phyloP scores from a whole-genome alignment of 2,888 invertebrate species.

The Lordiphosa fenestrarum region DNA sequence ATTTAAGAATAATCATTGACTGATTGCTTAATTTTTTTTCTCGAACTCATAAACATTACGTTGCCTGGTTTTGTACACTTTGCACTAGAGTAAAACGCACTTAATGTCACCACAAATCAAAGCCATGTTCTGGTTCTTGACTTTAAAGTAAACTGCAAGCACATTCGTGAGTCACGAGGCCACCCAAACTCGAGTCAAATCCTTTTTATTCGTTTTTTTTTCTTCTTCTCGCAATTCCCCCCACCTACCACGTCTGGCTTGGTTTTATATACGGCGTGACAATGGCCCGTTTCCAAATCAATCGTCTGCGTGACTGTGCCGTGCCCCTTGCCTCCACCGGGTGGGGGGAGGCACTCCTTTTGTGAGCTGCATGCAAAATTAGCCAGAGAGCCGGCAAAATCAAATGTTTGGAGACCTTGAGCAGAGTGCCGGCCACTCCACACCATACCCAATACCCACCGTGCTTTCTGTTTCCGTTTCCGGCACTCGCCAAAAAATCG shows the following conservation, averaged over 20 bases:
- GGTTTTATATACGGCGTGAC: constrained; percentile 47
- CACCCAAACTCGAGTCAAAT: constrained; percentile 44
- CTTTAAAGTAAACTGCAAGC: no score
- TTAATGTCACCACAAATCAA: no score
- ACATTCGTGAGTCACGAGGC: not conserved
- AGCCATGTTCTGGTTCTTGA: no score
- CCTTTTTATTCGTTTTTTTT: constrained; percentile 20
- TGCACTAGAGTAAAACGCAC: no score
- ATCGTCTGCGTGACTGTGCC: constrained; percentile 63
- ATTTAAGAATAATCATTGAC: no score
- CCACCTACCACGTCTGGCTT: constrained; percentile 6
- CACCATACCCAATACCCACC: not conserved
- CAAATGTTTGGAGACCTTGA: constrained; percentile 67
- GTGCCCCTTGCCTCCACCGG: not conserved
- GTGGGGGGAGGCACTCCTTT: constrained; percentile 11
- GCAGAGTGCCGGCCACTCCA: constrained; percentile 1
- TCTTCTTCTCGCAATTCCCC: not conserved
- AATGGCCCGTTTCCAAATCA: constrained; percentile 66
- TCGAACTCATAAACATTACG: no score
- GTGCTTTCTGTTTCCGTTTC: constrained; percentile 52
- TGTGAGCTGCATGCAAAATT: constrained; percentile 72
- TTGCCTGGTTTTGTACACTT: no score
- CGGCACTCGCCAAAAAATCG: constrained; percentile 47
- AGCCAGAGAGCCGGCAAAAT: constrained; percentile 48
- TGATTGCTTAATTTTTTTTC: no score